A percentile compares a stretch with the other conserved stretches of the same genome.
phyloP scores from a whole-genome alignment of 2,888 invertebrate species.

The Mythimna ferrago region DNA sequence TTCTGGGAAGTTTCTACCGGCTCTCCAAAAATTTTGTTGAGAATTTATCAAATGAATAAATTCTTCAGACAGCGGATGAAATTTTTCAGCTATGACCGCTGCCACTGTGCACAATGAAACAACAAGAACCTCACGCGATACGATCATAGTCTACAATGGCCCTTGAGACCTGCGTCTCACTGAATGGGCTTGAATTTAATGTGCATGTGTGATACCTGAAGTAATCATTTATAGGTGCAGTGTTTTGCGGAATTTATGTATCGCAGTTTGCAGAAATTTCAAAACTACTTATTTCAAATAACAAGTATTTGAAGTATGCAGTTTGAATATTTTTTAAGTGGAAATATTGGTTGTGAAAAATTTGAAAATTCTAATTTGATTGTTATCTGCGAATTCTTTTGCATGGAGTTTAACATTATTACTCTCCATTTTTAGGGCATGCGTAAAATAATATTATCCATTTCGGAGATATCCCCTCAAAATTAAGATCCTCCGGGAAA shows the following conservation, averaged over 20 bases:
- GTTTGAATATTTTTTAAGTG: too few species aligned
- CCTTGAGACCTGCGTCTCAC: not conserved
- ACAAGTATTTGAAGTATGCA: too few species aligned
- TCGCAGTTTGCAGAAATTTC: conserved; percentile 5
- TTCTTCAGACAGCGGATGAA: conserved; percentile 35
- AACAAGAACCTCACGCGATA: not conserved
- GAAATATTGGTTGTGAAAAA: too few species aligned
- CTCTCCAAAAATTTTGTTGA: conserved; percentile 37
- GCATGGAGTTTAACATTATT: too few species aligned
- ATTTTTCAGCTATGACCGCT: not conserved
- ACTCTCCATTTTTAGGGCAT: too few species aligned
- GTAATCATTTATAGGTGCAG: conserved; percentile 11
- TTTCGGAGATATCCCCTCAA: too few species aligned
- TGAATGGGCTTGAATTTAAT: not conserved
- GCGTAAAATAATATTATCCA: too few species aligned
- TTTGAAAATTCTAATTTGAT: too few species aligned
- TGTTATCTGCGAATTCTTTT: too few species aligned
- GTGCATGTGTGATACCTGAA: conserved; percentile 1
- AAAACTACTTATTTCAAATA: not conserved
- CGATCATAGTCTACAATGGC: conserved; percentile 7
- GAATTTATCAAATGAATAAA: conserved; percentile 33
- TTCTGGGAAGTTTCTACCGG: conserved; percentile 32
- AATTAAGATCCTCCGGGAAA: too few species aligned
- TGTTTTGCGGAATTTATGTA: conserved; percentile 4
- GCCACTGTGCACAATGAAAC: conserved; percentile 3